A percentile compares a stretch with the other conserved stretches of the same genome.
Evolutionary conservation across 2,888 invertebrate species (phyloP).

Genomic region (Bedellia somnulentella): DNA sequence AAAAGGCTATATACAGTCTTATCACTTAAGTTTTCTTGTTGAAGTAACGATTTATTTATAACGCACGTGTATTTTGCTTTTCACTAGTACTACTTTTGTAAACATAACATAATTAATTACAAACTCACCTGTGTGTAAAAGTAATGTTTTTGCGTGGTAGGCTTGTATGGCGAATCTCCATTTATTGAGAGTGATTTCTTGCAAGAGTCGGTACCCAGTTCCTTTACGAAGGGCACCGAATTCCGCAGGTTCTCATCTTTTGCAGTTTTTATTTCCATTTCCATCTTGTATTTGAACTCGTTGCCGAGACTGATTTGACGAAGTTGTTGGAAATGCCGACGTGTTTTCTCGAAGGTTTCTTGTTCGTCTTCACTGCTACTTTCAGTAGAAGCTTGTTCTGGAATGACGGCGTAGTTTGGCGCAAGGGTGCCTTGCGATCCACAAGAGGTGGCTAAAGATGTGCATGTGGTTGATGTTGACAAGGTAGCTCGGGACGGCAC

Average conservation of each 20-base stretch:
- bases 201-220: slow-evolving; percentile 59
- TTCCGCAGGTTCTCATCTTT: slow-evolving; percentile 61
- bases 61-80: too few species aligned
- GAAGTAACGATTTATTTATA: too few species aligned
- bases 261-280: slow-evolving; percentile 66
- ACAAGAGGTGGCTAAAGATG: slow-evolving; percentile 59
- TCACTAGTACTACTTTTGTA: too few species aligned
- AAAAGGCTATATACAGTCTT: too few species aligned
- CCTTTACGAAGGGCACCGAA: slow-evolving; percentile 64
- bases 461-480: slow-evolving; percentile 63
- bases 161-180: slow-evolving; percentile 45
- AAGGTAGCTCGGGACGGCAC: slow-evolving; percentile 54
- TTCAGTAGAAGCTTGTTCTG: slow-evolving; percentile 40
- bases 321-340: slow-evolving; percentile 64
- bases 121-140: slow-evolving; percentile 44
- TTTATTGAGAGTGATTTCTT: slow-evolving; percentile 48
- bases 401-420: slow-evolving; percentile 43
- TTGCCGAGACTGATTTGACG: slow-evolving; percentile 65
- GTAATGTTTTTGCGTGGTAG: slow-evolving; percentile 57
- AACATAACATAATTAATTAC: too few species aligned
- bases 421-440: slow-evolving; percentile 48
- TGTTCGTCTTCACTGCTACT: slow-evolving; percentile 55
- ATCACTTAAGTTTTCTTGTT: too few species aligned
- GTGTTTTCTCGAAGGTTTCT: slow-evolving; percentile 57
- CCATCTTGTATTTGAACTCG: slow-evolving; percentile 64